phyloP scores from a whole-genome alignment of 2,888 invertebrate genomes.

The Rutpela maculata region DNA sequence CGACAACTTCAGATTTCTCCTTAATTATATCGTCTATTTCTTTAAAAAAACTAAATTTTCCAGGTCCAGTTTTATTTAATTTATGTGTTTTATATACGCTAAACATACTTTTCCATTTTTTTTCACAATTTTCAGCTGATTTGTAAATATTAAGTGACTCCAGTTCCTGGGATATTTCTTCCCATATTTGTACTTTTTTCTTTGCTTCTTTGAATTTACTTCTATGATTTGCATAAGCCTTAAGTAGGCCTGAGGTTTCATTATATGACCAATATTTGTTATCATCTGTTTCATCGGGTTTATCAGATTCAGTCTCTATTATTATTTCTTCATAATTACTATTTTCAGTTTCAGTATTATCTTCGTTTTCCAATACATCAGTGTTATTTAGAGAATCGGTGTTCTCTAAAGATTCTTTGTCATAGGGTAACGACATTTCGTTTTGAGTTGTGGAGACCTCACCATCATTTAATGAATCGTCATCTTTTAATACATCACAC shows the following conservation, averaged over 20 bases:
- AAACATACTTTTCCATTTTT: conserved; percentile 32
- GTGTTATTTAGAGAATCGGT: neutral
- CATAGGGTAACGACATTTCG: neutral
- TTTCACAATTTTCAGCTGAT: conserved; percentile 27
- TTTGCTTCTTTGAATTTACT: conserved; percentile 14
- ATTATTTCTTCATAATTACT: conserved; percentile 26
- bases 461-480: neutral
- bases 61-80: conserved; percentile 23
- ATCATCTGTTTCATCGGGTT: conserved; percentile 9
- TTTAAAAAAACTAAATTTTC: conserved; percentile 25
- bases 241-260: conserved; percentile 16
- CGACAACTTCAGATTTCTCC: neutral
- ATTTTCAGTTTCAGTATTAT: conserved; percentile 15
- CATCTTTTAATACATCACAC: conserved; percentile 13
- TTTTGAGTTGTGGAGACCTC: conserved; percentile 9
- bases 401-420: neutral
- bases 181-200: conserved; percentile 21
- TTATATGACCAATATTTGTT: conserved; percentile 26
- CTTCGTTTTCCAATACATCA: neutral
- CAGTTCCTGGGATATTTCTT: conserved; percentile 26
- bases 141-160: conserved; percentile 19
- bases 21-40: conserved; percentile 36
- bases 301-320: conserved; percentile 29
- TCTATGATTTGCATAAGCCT: conserved; percentile 23
- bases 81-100: conserved; percentile 33